Percentiles rank a stretch among this genome's conserved stretches.
Conservation (phyloP, 1,140 invertebrate species). For the Drosophila repletoides region DNA sequence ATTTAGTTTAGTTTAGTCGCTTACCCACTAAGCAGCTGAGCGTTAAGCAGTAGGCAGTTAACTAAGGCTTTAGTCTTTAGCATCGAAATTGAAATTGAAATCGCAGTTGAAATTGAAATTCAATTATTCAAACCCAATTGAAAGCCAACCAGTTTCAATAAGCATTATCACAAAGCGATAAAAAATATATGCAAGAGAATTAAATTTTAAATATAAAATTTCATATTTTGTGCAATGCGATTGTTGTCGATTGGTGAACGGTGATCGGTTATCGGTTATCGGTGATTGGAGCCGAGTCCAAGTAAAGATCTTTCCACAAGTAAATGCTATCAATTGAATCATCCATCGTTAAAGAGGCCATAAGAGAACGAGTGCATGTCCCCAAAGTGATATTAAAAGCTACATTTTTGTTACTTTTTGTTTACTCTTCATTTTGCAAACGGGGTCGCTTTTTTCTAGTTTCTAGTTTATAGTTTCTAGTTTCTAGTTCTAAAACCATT, state of each 20-base stretch:
- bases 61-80: conserved; percentile 23
- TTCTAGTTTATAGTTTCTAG: conserved; percentile 18
- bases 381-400: conserved; percentile 54
- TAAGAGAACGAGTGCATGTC: conserved; percentile 43
- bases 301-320: conserved; percentile 2
- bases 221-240: conserved; percentile 45
- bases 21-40: conserved; percentile 32
- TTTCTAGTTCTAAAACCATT: conserved; percentile 24
- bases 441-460: conserved; percentile 37
- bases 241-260: too few species aligned
- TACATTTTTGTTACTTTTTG: conserved; percentile 35
- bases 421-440: conserved; percentile 41
- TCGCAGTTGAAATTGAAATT: conserved; percentile 26
- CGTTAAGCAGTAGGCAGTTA: conserved; percentile 10
- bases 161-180: conserved; percentile 14
- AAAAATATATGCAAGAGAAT: conserved; percentile 9
- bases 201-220: conserved; percentile 23
- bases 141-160: conserved; percentile 43
- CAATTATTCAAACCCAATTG: conserved; percentile 15
- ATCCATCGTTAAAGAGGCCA: conserved; percentile 48
- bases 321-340: conserved; percentile 31
- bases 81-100: conserved; percentile 28
- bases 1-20: conserved; percentile 35
- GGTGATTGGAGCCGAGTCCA: too few species aligned
- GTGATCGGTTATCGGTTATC: too few species aligned